Evolutionary conservation across 2,888 invertebrate genomes (phyloP).

Genomic region (Rhamphomyia laevipes): DNA sequence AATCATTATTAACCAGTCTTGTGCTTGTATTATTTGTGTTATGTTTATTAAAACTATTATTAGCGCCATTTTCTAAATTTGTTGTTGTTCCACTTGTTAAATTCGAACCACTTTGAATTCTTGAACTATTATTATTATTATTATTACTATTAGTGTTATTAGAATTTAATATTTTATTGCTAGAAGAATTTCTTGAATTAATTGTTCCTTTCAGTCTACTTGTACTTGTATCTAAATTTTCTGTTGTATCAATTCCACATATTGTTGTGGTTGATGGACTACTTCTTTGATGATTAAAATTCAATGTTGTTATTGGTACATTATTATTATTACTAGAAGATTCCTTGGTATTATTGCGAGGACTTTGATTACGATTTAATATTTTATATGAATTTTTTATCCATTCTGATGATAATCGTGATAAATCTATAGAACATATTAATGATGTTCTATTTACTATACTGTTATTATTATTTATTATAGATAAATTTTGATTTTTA

Average conservation of each 20-base stretch:
- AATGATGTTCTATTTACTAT: constrained; percentile 17
- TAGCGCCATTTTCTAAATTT: neutral
- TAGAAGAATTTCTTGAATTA: constrained; percentile 2
- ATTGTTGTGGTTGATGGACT: too few relatives aligned
- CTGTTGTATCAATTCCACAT: too few relatives aligned
- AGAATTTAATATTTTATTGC: neutral
- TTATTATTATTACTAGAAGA: constrained; percentile 8
- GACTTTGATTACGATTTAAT: neutral
- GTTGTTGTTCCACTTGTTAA: too few relatives aligned
- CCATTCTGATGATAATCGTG: constrained; percentile 30
- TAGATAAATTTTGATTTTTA: too few relatives aligned
- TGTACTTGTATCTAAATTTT: neutral
- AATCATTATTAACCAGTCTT: constrained; percentile 4
- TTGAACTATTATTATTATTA: neutral
- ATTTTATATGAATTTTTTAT: constrained; percentile 25
- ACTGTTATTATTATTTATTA: too few relatives aligned
- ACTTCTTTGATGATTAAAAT: constrained; percentile 3
- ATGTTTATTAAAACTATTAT: neutral
- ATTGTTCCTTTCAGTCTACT: constrained; percentile 7
- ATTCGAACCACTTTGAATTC: too few relatives aligned
- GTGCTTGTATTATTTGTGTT: constrained; percentile 1
- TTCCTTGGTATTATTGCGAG: neutral
- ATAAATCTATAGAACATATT: constrained; percentile 33
- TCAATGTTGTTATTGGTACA: constrained; percentile 16
- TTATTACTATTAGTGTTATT: neutral